Evolutionary conservation across 1,140 invertebrate species (phyloP), one percentile per base, ranked within the genome.

Genomic region (Euura saliciscinereae): DNA sequence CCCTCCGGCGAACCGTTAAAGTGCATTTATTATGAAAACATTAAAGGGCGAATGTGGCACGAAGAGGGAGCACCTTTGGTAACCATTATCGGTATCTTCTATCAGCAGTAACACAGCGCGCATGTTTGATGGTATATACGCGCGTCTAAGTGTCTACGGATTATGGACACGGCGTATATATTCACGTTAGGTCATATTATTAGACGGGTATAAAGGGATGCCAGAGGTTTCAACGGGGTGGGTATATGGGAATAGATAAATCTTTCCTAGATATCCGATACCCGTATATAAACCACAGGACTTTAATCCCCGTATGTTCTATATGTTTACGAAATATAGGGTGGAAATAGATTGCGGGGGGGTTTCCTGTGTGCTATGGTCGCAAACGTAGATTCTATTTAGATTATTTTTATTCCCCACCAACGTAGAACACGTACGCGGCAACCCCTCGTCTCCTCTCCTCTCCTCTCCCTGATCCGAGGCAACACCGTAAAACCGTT

Each of bases 371-470:
- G 10, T 28, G 66, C 8, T 67, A 2, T 4, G 66, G 28, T 67
- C 66, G 66, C 66, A 67, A 67, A 67, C 66, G 66, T 44, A 67
- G 66, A 67, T 67, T 67, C 66, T 67, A 67, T 67, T 67, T 67
- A 67, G 66, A 67, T 67, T 67, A 67, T 67, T 67, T 67, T 67
- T 67, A 67, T 67, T 67, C 66, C 66, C 66, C 28, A 8, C 43
- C 66, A 42, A 11, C 11, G 8, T 8, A 28, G 0, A 28, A 44
- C 43, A 42, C 28, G 66, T 44, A 28, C 28, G 28, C 28, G 28
- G 28, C 28, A 28, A 28, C 28, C 28, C 28, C 28, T 28, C 28
- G 28, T 28, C 11, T 67, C 28, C 13, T 64, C 13, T 67, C 43
- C 13, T 44, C 13, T 8, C 28, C 66, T 13, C 13, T 64, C 66